Conservation (phyloP, 2,888 invertebrate genomes). For the Drosophila vallismaia region DNA sequence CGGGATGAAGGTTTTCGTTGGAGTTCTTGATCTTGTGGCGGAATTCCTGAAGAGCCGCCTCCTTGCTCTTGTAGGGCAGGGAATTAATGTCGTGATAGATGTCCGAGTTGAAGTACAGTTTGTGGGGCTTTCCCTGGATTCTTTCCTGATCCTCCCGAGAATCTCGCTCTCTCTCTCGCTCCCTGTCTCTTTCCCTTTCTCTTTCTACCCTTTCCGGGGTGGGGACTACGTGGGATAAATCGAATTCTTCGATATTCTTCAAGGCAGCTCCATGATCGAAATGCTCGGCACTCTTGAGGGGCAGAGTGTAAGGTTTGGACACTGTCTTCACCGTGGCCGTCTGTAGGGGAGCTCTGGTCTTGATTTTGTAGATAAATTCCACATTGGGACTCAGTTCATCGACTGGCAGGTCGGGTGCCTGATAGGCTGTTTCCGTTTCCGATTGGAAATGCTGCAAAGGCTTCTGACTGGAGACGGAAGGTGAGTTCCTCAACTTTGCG, state of each 20-base stretch:
- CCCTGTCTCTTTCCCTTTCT: slow-evolving; percentile 17
- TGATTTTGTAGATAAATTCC: slow-evolving; percentile 83
- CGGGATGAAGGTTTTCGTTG: slow-evolving; percentile 57
- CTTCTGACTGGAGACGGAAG: slow-evolving; percentile 8
- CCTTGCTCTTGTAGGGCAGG: slow-evolving; percentile 80
- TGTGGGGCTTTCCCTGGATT: slow-evolving; percentile 68
- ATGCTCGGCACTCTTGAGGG: slow-evolving; percentile 71
- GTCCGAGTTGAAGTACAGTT: slow-evolving; percentile 82
- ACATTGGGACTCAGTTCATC: slow-evolving; percentile 81
- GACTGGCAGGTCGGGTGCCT: slow-evolving; percentile 59
- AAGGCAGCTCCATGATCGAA: slow-evolving; percentile 83
- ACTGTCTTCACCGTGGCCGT: slow-evolving; percentile 82
- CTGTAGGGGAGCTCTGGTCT: slow-evolving; percentile 81
- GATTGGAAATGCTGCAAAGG: slow-evolving; percentile 63
- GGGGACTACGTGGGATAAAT: slow-evolving; percentile 80
- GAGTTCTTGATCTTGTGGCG: slow-evolving; percentile 64
- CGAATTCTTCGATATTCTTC: slow-evolving; percentile 82
- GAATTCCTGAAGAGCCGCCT: slow-evolving; percentile 55
- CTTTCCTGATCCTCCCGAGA: slow-evolving; percentile 48
- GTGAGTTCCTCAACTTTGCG: slow-evolving; percentile 29
- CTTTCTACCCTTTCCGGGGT: slow-evolving; percentile 60
- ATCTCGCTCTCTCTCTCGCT: slow-evolving; percentile 16
- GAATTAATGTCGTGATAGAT: slow-evolving; percentile 84
- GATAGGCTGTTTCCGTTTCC: slow-evolving; percentile 75
- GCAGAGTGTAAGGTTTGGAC: slow-evolving; percentile 78